phyloP scores from a whole-genome alignment of 2,888 invertebrate species.

The Dexiosoma caninum region DNA sequence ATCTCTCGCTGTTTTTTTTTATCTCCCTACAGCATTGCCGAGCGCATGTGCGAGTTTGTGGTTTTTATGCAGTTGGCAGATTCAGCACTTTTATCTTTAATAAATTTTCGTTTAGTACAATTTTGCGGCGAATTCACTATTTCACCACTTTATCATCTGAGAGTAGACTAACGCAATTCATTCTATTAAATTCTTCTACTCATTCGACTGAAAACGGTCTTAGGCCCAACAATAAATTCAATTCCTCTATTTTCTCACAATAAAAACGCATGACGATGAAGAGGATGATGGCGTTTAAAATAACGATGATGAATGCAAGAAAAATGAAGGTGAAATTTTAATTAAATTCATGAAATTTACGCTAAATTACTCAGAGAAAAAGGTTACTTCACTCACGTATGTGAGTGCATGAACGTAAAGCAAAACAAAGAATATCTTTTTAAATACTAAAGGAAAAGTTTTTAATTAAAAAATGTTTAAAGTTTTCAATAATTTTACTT shows the following conservation, averaged over 20 bases:
- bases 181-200: conserved; percentile 5
- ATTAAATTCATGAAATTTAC: conserved; percentile 52
- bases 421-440: background rate
- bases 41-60: conserved; percentile 6
- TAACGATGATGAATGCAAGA: conserved; percentile 30
- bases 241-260: conserved; percentile 8
- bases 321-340: conserved; percentile 33
- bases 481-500: background rate
- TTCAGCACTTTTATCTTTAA: conserved; percentile 34
- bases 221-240: conserved; percentile 45
- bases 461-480: conserved; percentile 15
- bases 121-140: conserved; percentile 42
- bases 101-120: conserved; percentile 57
- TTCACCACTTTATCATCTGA: conserved; percentile 21
- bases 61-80: conserved; percentile 8
- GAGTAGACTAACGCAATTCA: background rate
- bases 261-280: background rate
- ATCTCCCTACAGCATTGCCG: background rate
- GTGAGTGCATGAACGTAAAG: background rate
- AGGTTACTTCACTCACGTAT: background rate
- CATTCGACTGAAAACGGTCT: conserved; percentile 47
- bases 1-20: too few species aligned
- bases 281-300: background rate
- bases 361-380: conserved; percentile 41
- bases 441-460: background rate